Evolutionary conservation across 30 jellyfish, hydroid and myxozoan genomes (phyloP), one percentile per base, ranked within the genome.

Genomic region (Aurelia aurita complex sp. Pacific): DNA sequence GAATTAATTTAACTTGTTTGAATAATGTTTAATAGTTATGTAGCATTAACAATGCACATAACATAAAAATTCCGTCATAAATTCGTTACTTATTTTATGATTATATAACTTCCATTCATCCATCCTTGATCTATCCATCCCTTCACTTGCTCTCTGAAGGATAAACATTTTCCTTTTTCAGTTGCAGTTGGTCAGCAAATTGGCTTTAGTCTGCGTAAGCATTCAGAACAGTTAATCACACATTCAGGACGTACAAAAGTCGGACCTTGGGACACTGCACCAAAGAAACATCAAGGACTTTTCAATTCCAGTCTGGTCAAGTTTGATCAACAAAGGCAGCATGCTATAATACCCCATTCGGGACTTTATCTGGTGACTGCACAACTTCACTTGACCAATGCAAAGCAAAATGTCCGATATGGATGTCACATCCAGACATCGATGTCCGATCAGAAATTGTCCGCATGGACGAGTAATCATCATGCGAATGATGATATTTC

Each of bases 191-290:
- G 69, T 19, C 54, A 57, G 61, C 92, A 73, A 8, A 77, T 46
- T 59, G 92, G 92, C 16, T 83, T 83, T 81, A 83, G 82, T 36
- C 33, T 83, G 68, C 70, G 67, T 40, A 77, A 70, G 52, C 57
- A 60, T n/a, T 40, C 69, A 10, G 76, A 4, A 11, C 92, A 83
- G 67, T 29, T 9, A 4, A 59, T 52, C 32, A 12, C 59, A 29
- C 1, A 42, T 6, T 2, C 74, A 14, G 54, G 54, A 59, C 32
- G 11, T 15, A 83, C 92, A 46, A 12, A n/a, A n/a, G 52, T 83
- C 6, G 87, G 87, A 15, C 92, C 92, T 10, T 83, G 92, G 92
- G 77, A 64, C 40, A 83, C 87, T 8, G 55, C 64, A 8, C 82
- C 92, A 40, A 40, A 40, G 52, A 40, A 40, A 2, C 52, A 9